Conservation (phyloP, 2,797 vertebrate genomes). For the Vespertilio murinus region DNA sequence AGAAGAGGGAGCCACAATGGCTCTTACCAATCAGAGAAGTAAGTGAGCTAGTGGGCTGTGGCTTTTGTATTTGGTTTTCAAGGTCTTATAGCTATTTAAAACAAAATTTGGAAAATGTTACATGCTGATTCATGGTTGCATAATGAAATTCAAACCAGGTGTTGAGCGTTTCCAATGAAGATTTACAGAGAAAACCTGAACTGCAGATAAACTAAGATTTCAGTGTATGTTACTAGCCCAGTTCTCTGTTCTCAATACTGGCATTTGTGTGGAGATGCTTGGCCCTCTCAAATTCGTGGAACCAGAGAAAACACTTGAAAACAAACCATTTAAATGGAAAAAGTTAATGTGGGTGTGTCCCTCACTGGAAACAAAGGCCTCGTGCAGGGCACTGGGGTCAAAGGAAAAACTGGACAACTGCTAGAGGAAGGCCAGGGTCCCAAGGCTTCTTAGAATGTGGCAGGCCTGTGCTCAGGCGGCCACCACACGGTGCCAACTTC, state of each 20-base stretch:
- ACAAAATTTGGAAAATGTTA: not conserved
- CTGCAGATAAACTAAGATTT: not conserved
- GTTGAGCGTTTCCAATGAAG: not conserved
- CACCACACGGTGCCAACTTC: not conserved
- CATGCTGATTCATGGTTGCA: not conserved
- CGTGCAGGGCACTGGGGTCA: not conserved
- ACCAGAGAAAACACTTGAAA: not conserved
- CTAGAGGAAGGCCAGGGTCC: not conserved
- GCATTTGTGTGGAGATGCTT: not conserved
- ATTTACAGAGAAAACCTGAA: not conserved
- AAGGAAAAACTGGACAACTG: not conserved
- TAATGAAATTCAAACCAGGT: not conserved
- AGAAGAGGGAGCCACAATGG: fast-evolving
- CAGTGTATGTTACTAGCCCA: not conserved
- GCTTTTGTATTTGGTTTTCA: not conserved
- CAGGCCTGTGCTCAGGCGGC: not conserved
- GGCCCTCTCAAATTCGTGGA: not conserved
- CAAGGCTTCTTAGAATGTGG: not conserved
- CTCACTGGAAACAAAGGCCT: not conserved
- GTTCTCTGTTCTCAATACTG: not conserved
- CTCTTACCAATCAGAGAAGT: not conserved
- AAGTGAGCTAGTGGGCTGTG: not conserved
- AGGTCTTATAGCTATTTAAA: not conserved
- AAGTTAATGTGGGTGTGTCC: not conserved
- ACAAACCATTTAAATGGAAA: not conserved